phyloP scores from a whole-genome alignment of 2,797 vertebrate genomes.

The Premnoplex brunnescens region DNA sequence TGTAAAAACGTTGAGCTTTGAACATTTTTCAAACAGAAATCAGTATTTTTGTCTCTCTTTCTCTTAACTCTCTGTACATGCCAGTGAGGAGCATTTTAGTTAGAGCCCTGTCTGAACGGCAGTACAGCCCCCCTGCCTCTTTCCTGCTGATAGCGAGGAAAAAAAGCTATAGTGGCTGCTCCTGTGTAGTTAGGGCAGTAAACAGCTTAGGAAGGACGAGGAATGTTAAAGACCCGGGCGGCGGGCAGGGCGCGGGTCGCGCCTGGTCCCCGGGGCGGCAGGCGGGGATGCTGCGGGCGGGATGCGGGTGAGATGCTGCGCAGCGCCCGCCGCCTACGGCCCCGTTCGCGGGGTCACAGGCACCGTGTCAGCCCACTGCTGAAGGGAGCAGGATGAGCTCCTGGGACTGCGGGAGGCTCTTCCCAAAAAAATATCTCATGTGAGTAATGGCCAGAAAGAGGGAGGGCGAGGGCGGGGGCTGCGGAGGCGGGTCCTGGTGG shows the following conservation, averaged over 20 bases:
- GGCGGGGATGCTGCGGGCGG: neutral
- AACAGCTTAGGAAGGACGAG: neutral
- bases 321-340: neutral
- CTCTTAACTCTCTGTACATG: neutral
- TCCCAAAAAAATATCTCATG: rapidly evolving
- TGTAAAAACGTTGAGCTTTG: conserved; percentile 23
- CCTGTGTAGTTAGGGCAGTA: neutral
- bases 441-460: rapidly evolving
- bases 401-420: neutral
- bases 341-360: neutral
- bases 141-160: neutral
- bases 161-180: neutral
- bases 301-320: neutral
- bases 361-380: neutral
- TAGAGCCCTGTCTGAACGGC: neutral
- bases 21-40: conserved; percentile 46
- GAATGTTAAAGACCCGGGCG: rapidly evolving
- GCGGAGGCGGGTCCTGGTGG: rapidly evolving
- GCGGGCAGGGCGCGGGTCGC: rapidly evolving
- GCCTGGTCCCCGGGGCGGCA: rapidly evolving
- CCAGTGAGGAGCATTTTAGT: conserved; percentile 16
- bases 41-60: neutral
- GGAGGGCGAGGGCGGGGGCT: too few relatives aligned
- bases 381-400: neutral
- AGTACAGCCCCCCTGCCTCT: neutral